phyloP scores from a whole-genome alignment of 1,140 invertebrate genomes.

The Ceratosolen solmsi region DNA sequence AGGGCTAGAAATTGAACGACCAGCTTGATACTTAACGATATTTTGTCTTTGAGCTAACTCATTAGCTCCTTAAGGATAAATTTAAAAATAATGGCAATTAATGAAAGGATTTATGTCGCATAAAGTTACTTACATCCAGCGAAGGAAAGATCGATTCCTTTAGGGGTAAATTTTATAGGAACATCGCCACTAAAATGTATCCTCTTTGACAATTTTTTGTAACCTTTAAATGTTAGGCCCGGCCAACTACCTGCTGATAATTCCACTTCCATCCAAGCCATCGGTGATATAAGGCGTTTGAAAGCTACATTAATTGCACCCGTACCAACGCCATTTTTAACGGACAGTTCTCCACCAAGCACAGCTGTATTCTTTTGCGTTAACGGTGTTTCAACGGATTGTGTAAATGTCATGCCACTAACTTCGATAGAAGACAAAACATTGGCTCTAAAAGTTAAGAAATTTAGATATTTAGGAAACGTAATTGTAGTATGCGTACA shows the following conservation, averaged over 20 bases:
- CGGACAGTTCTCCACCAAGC: conserved; percentile 85
- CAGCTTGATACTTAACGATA: neutral
- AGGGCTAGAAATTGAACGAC: conserved; percentile 77
- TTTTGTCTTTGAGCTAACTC: neutral
- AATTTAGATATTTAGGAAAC: conserved; percentile 51
- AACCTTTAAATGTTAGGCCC: conserved; percentile 81
- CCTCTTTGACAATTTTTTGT: conserved; percentile 80
- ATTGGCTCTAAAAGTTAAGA: conserved; percentile 71
- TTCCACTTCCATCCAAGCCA: conserved; percentile 88
- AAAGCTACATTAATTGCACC: conserved; percentile 85
- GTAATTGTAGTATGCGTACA: no score
- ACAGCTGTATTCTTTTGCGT: conserved; percentile 88
- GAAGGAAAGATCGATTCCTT: conserved; percentile 81
- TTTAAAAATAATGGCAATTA: no score
- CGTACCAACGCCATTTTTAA: conserved; percentile 88
- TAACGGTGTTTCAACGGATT: conserved; percentile 94
- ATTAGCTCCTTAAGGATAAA: neutral
- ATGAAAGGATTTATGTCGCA: conserved; percentile 1
- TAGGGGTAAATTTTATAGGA: conserved; percentile 81
- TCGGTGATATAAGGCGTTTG: conserved; percentile 83
- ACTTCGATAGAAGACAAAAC: conserved; percentile 87
- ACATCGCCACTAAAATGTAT: conserved; percentile 83
- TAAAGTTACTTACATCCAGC: conserved; percentile 78
- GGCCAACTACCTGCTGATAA: conserved; percentile 87
- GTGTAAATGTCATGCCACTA: conserved; percentile 90